These are phyloP conservation scores for Semibalanus balanoides DNA, from an alignment of 1,140 invertebrate species.

Conservation along the genomic window DNA sequence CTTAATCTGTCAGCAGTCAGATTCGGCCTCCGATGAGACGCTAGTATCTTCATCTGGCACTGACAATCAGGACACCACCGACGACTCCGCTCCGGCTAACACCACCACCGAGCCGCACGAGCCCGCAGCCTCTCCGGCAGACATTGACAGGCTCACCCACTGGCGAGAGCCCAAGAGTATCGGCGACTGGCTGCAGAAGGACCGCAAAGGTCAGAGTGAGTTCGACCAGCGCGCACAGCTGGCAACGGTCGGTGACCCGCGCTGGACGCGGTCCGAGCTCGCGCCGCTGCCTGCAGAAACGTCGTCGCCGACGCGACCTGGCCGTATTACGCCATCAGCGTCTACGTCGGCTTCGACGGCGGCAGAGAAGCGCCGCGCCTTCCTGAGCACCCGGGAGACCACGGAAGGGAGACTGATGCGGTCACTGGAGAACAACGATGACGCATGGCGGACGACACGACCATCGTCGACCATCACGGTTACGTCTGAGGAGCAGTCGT, in stretches of 20 bases:
- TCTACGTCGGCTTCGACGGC: background rate
- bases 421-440: background rate
- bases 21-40: too few species aligned
- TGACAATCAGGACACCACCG: too few species aligned
- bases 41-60: too few species aligned
- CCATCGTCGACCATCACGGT: too few species aligned
- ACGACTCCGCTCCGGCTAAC: too few species aligned
- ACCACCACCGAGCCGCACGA: too few species aligned
- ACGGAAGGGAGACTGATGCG: background rate
- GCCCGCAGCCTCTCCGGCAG: too few species aligned
- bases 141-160: background rate
- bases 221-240: background rate
- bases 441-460: too few species aligned
- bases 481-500: too few species aligned
- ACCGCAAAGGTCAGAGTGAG: background rate
- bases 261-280: background rate
- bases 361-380: background rate
- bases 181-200: background rate
- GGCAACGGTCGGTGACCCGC: too few species aligned
- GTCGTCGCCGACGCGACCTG: too few species aligned
- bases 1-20: too few species aligned
- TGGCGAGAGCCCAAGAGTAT: background rate
- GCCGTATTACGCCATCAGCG: background rate
- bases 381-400: background rate
- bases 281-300: background rate